These are phyloP conservation scores for Scaptomyza reducta DNA, from an alignment of 2,888 invertebrate genomes.

Conservation along the genomic window DNA sequence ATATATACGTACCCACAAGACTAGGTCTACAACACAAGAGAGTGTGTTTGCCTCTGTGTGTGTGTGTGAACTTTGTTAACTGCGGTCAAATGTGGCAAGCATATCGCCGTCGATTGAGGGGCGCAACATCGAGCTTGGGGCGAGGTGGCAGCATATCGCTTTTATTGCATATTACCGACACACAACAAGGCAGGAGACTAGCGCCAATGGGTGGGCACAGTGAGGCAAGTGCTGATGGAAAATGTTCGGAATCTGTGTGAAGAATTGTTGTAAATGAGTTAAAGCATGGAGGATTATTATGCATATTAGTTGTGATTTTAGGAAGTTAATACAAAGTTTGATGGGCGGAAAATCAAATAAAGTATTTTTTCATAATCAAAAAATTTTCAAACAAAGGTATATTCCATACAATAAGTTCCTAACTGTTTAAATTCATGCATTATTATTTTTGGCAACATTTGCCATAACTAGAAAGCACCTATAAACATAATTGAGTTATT, in stretches of 20 bases:
- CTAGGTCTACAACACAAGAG: not conserved
- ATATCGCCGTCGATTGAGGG: conserved; percentile 54
- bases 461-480: not conserved
- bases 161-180: conserved; percentile 78
- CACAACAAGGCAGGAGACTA: conserved; percentile 26
- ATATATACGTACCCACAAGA: conserved; percentile 21
- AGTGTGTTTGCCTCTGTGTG: conserved; percentile 23
- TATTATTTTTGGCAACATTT: no score
- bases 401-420: no score
- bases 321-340: not conserved
- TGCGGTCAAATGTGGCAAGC: conserved; percentile 77
- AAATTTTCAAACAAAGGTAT: no score
- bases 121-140: not conserved
- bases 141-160: conserved; percentile 61
- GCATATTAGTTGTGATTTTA: not conserved
- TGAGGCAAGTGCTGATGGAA: conserved; percentile 32
- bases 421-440: no score
- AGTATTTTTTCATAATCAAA: no score
- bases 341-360: no score
- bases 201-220: conserved; percentile 31
- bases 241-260: not conserved
- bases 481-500: conserved; percentile 7
- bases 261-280: not conserved
- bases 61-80: conserved; percentile 70
- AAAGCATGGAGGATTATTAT: not conserved